Percentiles rank a stretch among this genome's conserved stretches.
These are phyloP conservation scores for Linnaemya tessellans DNA, from an alignment of 2,888 invertebrate species.

Conservation along the genomic window DNA sequence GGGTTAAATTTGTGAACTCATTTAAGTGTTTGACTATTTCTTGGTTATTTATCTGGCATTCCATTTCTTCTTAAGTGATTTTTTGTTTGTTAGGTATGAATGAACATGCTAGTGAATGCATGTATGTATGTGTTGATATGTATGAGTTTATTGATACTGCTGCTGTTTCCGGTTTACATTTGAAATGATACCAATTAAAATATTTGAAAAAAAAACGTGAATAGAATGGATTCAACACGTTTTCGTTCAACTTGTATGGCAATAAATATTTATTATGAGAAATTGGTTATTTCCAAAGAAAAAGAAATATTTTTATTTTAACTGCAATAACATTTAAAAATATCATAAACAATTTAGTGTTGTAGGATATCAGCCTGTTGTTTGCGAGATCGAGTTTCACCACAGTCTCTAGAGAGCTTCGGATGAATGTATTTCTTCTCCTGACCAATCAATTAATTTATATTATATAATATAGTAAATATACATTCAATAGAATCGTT, in stretches of 20 bases:
- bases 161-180: conserved; percentile 44
- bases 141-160: not conserved
- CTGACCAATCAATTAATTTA: too few species aligned
- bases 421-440: too few species aligned
- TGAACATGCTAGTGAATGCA: too few species aligned
- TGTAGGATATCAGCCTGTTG: not conserved
- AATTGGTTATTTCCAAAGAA: not conserved
- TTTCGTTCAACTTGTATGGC: not conserved
- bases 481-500: too few species aligned
- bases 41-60: not conserved
- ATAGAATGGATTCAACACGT: not conserved
- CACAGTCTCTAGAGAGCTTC: not conserved
- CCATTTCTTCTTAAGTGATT: conserved; percentile 12
- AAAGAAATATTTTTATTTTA: not conserved
- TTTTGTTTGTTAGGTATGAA: not conserved
- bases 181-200: conserved; percentile 23
- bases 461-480: too few species aligned
- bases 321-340: not conserved
- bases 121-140: too few species aligned
- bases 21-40: conserved; percentile 40
- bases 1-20: conserved; percentile 65
- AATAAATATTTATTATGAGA: not conserved
- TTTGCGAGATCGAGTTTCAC: not conserved
- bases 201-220: not conserved
- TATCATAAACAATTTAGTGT: not conserved